Evolutionary conservation across 1,140 invertebrate genomes (phyloP).

Genomic region (Bombus fervidus): DNA sequence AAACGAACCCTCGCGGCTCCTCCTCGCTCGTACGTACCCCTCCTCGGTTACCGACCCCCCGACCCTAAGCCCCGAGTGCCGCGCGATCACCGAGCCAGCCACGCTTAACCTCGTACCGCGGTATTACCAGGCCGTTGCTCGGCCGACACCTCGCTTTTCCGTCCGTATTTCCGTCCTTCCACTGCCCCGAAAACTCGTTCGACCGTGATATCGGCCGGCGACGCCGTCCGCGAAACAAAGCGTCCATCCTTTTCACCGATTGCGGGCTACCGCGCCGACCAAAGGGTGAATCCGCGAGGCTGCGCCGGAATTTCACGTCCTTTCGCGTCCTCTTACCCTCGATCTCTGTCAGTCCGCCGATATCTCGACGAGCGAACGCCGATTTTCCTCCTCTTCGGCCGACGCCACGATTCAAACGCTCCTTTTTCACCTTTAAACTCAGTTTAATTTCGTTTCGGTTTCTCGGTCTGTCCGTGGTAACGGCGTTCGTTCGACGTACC

Average conservation of each 20-base stretch:
- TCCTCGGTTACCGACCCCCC: neutral
- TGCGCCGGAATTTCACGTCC: neutral
- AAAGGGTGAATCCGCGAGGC: neutral
- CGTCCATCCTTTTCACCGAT: slow-evolving; percentile 4
- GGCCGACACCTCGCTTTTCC: neutral
- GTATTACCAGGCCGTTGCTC: slow-evolving; percentile 31
- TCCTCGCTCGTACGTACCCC: neutral
- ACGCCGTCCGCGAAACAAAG: slow-evolving; percentile 33
- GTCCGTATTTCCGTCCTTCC: neutral
- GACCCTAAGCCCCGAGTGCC: neutral
- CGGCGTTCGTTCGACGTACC: no score
- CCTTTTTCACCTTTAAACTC: no score
- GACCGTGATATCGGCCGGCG: slow-evolving; percentile 51
- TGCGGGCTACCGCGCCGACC: neutral
- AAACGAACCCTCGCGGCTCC: slow-evolving; percentile 32
- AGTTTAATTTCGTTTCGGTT: no score
- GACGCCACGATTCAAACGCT: no score
- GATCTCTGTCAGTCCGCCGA: neutral
- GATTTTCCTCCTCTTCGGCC: no score
- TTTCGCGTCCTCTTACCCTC: neutral
- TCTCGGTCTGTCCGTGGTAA: no score
- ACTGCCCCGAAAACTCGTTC: slow-evolving; percentile 41
- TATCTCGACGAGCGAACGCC: neutral
- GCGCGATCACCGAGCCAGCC: slow-evolving; percentile 2
- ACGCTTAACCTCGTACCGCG: slow-evolving; percentile 53